Conservation (phyloP, 2,113 vertebrate genomes). For the Oreochromis aureus region DNA sequence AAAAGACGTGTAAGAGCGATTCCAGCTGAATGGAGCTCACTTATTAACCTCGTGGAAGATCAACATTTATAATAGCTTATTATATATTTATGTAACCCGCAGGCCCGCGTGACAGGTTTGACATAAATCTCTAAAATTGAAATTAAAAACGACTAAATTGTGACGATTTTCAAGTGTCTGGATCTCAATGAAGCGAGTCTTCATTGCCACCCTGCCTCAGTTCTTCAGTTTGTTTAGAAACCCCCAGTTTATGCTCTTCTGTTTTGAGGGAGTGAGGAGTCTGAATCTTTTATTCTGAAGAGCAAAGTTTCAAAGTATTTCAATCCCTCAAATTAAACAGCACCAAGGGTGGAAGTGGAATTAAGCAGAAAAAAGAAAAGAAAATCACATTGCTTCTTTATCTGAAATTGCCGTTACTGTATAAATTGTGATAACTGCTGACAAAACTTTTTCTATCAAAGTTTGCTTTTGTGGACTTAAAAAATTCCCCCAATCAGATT, state of each 20-base stretch:
- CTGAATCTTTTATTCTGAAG: background rate
- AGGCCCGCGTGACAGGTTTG: background rate
- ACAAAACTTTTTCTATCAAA: constrained; percentile 23
- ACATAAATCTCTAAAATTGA: background rate
- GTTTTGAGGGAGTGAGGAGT: background rate
- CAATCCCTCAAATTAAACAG: background rate
- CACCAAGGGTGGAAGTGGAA: background rate
- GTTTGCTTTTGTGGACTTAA: background rate
- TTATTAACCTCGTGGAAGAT: background rate
- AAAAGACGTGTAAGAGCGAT: background rate
- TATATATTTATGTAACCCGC: background rate
- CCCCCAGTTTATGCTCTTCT: background rate
- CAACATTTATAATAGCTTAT: background rate
- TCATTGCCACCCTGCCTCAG: background rate
- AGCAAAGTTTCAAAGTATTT: background rate
- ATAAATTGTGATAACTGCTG: background rate
- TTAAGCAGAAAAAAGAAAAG: background rate
- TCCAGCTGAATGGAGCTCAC: background rate
- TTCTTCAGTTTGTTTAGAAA: background rate
- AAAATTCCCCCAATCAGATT: background rate
- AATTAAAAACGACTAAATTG: background rate
- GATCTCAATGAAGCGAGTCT: background rate
- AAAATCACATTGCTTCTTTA: constrained; percentile 1
- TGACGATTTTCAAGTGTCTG: background rate
- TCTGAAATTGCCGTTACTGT: constrained; percentile 18